A percentile compares a stretch with the other conserved stretches of the same genome.
These are phyloP conservation scores for Apodemus sylvaticus DNA, from an alignment of 2,113 vertebrate genomes.

Conservation along the genomic window DNA sequence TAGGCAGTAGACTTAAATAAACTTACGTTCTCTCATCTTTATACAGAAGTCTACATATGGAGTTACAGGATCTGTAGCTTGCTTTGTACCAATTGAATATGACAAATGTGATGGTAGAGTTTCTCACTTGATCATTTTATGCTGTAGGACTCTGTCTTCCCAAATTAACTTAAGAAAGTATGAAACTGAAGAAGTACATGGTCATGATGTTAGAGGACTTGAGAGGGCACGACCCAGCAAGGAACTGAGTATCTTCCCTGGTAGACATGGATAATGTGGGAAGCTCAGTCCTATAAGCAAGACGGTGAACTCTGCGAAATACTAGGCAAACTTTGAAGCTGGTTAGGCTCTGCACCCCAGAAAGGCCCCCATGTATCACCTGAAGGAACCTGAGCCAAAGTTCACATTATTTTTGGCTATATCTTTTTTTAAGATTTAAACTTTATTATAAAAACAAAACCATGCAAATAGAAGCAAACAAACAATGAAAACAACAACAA, in stretches of 20 bases:
- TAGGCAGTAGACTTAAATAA: background rate
- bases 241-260: background rate
- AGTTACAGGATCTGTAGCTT: background rate
- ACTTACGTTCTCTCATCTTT: rapidly evolving
- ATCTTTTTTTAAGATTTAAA: background rate
- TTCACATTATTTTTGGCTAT: background rate
- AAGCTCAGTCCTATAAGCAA: background rate
- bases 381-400: background rate
- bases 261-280: background rate
- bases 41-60: background rate
- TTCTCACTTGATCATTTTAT: background rate
- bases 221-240: background rate
- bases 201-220: background rate
- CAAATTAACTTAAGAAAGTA: background rate
- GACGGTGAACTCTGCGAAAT: background rate
- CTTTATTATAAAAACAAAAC: background rate
- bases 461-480: background rate
- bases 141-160: background rate
- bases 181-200: background rate
- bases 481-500: too few species aligned
- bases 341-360: background rate
- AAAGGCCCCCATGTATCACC: background rate
- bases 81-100: background rate
- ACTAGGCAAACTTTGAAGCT: background rate
- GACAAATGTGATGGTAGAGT: background rate